Percentiles rank a stretch among this genome's conserved stretches.
Conservation (phyloP, 2,113 vertebrate species). For the Dendrocopos noguchii region DNA sequence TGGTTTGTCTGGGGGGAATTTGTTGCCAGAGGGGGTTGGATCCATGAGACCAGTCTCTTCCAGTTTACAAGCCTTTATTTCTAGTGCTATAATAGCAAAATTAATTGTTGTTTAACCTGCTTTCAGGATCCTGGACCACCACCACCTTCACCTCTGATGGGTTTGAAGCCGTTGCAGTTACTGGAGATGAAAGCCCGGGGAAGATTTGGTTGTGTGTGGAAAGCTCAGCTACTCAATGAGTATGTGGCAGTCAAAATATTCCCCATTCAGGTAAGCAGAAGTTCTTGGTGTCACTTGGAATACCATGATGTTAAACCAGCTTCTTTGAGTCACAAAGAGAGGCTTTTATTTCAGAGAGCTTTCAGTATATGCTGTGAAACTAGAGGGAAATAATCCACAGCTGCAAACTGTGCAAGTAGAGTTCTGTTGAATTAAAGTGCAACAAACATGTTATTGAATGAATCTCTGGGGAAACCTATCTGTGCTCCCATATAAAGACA, state of each 20-base stretch:
- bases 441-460: not conserved
- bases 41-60: not conserved
- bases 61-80: not conserved
- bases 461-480: not conserved
- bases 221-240: constrained; percentile 93
- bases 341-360: not conserved
- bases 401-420: not conserved
- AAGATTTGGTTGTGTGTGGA: constrained; percentile 98
- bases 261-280: constrained; percentile 89
- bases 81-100: not conserved
- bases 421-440: not conserved
- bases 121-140: constrained; percentile 91
- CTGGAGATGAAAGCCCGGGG: constrained; percentile 96
- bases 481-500: not conserved
- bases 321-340: not conserved
- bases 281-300: not conserved
- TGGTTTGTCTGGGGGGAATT: not conserved
- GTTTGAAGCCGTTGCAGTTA: constrained; percentile 94
- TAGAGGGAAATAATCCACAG: not conserved
- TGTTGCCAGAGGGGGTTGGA: not conserved
- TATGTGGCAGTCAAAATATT: constrained; percentile 98
- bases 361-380: not conserved
- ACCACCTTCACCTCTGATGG: constrained; percentile 90
- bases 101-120: not conserved
- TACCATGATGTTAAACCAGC: not conserved